Percentiles rank a stretch among this genome's conserved stretches.
phyloP scores from a whole-genome alignment of 2,888 invertebrate species.

The Sturmia bella region DNA sequence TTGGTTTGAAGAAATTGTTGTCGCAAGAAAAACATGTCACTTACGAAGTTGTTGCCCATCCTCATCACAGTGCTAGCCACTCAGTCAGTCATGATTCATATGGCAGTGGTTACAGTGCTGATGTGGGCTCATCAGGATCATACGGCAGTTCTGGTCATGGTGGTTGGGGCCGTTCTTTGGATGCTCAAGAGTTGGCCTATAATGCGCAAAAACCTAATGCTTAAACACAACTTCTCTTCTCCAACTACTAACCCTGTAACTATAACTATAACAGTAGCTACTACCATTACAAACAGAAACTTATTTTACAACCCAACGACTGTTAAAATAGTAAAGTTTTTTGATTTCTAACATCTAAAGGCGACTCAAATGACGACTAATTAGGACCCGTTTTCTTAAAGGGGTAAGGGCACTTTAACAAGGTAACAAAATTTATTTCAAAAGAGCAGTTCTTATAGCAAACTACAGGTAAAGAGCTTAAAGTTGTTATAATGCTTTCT shows the following conservation, averaged over 20 bases:
- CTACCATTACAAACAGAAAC: conserved; percentile 32
- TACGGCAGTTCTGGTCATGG: conserved; percentile 86
- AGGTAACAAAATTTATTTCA: conserved; percentile 23
- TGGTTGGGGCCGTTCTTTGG: conserved; percentile 90
- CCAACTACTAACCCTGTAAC: conserved; percentile 17
- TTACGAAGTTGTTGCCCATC: conserved; percentile 93
- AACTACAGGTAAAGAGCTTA: conserved; percentile 42
- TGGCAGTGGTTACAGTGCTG: conserved; percentile 84
- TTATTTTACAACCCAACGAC: conserved; percentile 70
- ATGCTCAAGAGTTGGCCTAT: conserved; percentile 90
- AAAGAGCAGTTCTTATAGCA: conserved; percentile 1
- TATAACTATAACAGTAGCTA: conserved; percentile 37
- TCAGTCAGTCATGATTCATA: conserved; percentile 87
- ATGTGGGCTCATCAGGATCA: conserved; percentile 84
- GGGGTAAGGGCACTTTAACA: conserved; percentile 1
- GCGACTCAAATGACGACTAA: conserved; percentile 37
- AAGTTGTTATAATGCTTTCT: conserved; percentile 4
- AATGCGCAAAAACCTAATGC: conserved; percentile 87
- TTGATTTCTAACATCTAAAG: conserved; percentile 21
- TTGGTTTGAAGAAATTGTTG: conserved; percentile 91
- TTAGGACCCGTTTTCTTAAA: conserved; percentile 34
- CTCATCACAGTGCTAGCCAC: conserved; percentile 88
- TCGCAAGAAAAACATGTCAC: conserved; percentile 93
- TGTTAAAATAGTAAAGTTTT: conserved; percentile 58
- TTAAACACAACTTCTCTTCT: conserved; percentile 69